A percentile compares a stretch with the other conserved stretches of the same genome.
These are phyloP conservation scores for Caenorhabditis sp. DNA, from an alignment of 2,888 invertebrate species.

Conservation along the genomic window DNA sequence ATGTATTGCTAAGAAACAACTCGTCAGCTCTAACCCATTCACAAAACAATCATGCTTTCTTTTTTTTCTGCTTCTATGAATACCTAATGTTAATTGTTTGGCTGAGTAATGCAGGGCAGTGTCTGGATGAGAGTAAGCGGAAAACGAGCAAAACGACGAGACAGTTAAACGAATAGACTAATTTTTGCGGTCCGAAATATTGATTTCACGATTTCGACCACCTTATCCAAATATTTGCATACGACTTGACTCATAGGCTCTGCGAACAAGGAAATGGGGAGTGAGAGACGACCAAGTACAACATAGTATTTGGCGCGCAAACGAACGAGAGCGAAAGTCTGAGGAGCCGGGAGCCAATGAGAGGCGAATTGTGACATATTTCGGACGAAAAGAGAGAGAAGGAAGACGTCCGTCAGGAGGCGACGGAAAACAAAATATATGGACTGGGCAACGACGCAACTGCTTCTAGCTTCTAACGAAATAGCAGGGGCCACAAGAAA, in stretches of 20 bases:
- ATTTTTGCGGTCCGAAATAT: conserved; percentile 59
- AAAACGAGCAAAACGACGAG: conserved; percentile 13
- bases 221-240: conserved; percentile 66
- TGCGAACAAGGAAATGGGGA: conserved; percentile 56
- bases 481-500: conserved; percentile 43
- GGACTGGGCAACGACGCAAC: conserved; percentile 27
- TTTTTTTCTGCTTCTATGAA: conserved; percentile 52
- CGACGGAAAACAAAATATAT: conserved; percentile 61
- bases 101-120: neutral
- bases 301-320: conserved; percentile 44
- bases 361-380: conserved; percentile 55
- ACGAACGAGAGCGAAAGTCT: conserved; percentile 31
- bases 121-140: conserved; percentile 20
- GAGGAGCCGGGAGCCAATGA: conserved; percentile 48
- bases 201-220: conserved; percentile 65
- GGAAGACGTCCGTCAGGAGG: conserved; percentile 52
- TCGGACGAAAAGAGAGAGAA: conserved; percentile 39
- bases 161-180: conserved; percentile 46
- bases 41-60: conserved; percentile 7
- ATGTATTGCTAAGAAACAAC: neutral
- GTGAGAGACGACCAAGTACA: conserved; percentile 44
- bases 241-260: conserved; percentile 52
- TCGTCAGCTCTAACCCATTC: neutral
- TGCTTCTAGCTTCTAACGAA: conserved; percentile 38
- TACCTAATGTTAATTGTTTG: conserved; percentile 36